phyloP scores from a whole-genome alignment of 2,797 vertebrate genomes.

The Hemibagrus guttatus region DNA sequence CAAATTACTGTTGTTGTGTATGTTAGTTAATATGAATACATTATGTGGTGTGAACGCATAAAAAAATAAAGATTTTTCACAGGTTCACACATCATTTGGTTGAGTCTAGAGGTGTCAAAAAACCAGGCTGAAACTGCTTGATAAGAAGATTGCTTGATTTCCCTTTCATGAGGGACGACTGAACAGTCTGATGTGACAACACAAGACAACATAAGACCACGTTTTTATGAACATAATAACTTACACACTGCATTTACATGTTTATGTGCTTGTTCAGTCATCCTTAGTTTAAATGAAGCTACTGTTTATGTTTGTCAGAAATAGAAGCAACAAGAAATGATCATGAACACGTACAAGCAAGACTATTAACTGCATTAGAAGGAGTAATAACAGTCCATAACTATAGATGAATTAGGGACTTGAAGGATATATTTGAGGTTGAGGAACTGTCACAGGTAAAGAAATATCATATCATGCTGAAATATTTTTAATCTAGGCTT shows the following conservation, averaged over 20 bases:
- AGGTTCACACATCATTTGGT: not conserved
- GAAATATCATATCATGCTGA: not conserved
- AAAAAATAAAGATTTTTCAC: not conserved
- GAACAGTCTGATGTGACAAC: not conserved
- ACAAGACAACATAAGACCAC: not conserved
- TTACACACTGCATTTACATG: not conserved
- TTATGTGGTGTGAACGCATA: not conserved
- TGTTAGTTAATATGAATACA: not conserved
- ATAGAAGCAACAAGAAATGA: not conserved
- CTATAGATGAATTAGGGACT: not conserved
- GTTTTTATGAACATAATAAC: not conserved
- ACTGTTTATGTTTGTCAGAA: not conserved
- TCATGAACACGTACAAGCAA: not conserved
- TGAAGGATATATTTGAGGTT: not conserved
- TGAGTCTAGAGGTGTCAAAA: not conserved
- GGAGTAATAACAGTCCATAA: not conserved
- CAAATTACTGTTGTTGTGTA: not conserved
- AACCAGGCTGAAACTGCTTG: not conserved
- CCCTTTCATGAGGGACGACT: not conserved
- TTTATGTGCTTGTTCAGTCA: not conserved
- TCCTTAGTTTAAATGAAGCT: not conserved
- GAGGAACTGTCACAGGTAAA: not conserved
- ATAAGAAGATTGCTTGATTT: not conserved
- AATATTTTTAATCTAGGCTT: not conserved
- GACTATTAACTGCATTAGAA: not conserved